These are phyloP conservation scores for Cygnus olor DNA, from an alignment of 2,797 vertebrate genomes.

Conservation along the genomic window DNA sequence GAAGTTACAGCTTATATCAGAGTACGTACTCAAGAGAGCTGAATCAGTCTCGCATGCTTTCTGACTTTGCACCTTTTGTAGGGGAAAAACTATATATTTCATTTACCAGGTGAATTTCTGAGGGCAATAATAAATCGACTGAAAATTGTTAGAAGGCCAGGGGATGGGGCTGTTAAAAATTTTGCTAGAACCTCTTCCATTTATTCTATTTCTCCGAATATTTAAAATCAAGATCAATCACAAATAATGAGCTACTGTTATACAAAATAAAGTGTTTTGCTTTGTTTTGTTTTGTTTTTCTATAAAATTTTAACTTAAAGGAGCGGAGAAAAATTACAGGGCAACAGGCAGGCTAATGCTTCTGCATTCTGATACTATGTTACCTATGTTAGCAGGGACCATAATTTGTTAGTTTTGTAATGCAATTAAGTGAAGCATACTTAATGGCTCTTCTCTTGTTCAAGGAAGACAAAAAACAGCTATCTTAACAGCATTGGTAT, in stretches of 20 bases:
- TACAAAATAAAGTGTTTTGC: neutral
- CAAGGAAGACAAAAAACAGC: neutral
- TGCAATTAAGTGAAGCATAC: neutral
- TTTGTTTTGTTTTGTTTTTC: neutral
- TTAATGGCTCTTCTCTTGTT: neutral
- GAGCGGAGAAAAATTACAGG: neutral
- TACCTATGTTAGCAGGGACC: neutral
- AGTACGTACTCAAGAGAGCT: accelerated
- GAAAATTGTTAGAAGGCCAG: neutral
- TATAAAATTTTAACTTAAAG: neutral
- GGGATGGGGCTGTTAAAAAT: neutral
- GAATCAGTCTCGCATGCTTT: neutral
- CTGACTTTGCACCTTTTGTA: neutral
- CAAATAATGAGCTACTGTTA: neutral
- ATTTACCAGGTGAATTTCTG: neutral
- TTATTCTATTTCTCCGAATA: neutral
- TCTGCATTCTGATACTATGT: neutral
- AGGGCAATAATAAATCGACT: neutral
- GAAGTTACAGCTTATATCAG: neutral
- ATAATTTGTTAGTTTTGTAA: neutral
- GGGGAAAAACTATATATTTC: neutral
- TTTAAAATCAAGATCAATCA: neutral
- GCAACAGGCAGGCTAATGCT: neutral
- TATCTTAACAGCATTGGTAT: neutral
- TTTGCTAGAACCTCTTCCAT: neutral